These are phyloP conservation scores for Leucophenga maculata DNA, from an alignment of 2,888 invertebrate species.

Conservation along the genomic window DNA sequence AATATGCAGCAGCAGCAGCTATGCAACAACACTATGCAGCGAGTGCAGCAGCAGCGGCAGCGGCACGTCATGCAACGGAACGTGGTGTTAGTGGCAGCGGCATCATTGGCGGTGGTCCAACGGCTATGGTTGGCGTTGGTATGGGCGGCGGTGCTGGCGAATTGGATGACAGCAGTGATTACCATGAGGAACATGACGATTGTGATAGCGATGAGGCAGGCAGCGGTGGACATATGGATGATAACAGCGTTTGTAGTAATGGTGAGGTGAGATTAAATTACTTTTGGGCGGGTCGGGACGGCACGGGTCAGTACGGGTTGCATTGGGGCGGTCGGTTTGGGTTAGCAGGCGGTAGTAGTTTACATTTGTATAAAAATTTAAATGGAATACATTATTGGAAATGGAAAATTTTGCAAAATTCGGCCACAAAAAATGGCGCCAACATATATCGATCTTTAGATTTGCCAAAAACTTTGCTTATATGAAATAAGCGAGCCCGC, in stretches of 20 bases:
- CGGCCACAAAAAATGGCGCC: no score
- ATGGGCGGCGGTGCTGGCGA: constrained; percentile 47
- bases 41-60: constrained; percentile 60
- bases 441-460: no score
- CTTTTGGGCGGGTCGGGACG: constrained; percentile 45
- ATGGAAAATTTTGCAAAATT: no score
- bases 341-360: no score
- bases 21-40: constrained; percentile 69
- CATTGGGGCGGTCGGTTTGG: no score
- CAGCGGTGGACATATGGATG: constrained; percentile 64
- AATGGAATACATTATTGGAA: no score
- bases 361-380: no score
- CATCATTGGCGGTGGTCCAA: constrained; percentile 32
- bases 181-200: constrained; percentile 68
- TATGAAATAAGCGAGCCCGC: no score
- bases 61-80: constrained; percentile 49
- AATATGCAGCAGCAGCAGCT: constrained; percentile 68
- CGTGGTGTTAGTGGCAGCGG: constrained; percentile 26
- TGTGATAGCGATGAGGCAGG: constrained; percentile 68
- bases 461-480: no score
- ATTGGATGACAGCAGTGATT: constrained; percentile 68
- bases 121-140: constrained; percentile 33
- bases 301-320: no score
- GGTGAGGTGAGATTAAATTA: constrained; percentile 71
- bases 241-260: constrained; percentile 71